Evolutionary conservation across 2,113 vertebrate species (phyloP), one percentile per base, ranked within the genome.

Genomic region (Lamprologus speciosus): DNA sequence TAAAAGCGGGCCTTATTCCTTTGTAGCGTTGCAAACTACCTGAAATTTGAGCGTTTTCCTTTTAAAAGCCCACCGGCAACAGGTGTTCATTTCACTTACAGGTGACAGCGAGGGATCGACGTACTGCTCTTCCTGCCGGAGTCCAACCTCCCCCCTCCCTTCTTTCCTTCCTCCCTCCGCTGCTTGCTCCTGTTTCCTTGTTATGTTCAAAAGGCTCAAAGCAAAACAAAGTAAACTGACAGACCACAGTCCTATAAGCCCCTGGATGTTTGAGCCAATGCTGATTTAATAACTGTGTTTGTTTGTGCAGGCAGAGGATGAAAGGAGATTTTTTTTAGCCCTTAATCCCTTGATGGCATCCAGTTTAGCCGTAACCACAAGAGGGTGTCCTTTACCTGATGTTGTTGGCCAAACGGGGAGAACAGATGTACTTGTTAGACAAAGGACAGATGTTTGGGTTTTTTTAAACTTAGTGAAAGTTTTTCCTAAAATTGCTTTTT

Each of bases 51-150:
- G 51, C 23, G 23, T 2, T 16, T 63, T 35, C 2, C 33, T 28
- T 33, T 28, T 8, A 23, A 51, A 23, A 54, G 14, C 23, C 85
- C 85, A 42, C 47, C 4, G 93, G 54, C 87, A 57, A 92, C 95
- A 95, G 95, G 95, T 95, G 95, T 84, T 81, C 51, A 6, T 60
- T 91, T 88, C 85, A 90, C 82, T 83, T 51, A 23, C 90, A 95
- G 94, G 91, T 95, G 87, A 89, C 90, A 12, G 55, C 60, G 82
- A 82, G 17, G 83, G 42, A 23, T 11, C 51, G 73, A 70, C 85
- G 45, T 53, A 21, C 50, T 10, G 60, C 40, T 81, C 89, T 68
- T 16, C 73, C 82, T n/a, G 31, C 5, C 47, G 3, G 9, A n/a
- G 42, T 58, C 42, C 80, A 81, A 5, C 84, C 65, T 35, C 80